Evolutionary conservation across 2,113 vertebrate genomes (phyloP).

Genomic region (Pseudopodoces humilis): DNA sequence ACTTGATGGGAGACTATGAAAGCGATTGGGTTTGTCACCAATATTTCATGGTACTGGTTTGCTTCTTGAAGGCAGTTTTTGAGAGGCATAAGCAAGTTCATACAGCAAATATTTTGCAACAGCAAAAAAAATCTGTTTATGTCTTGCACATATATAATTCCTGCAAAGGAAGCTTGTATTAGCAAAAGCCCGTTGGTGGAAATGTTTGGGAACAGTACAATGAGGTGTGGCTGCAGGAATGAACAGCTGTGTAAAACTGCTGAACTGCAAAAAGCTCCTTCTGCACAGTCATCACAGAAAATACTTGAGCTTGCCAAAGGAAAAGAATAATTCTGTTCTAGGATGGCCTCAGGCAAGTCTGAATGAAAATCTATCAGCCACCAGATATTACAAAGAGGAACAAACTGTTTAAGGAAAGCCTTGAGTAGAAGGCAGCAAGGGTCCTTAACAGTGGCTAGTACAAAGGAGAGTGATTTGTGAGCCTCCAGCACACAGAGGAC

Average conservation of each 20-base stretch:
- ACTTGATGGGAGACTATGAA: background rate
- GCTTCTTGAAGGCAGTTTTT: background rate
- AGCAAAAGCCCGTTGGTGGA: background rate
- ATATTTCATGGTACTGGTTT: background rate
- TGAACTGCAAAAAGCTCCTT: background rate
- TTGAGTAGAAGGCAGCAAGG: background rate
- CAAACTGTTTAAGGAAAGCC: background rate
- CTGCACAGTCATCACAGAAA: background rate
- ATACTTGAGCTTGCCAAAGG: background rate
- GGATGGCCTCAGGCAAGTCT: background rate
- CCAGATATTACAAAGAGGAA: background rate
- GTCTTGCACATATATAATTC: background rate
- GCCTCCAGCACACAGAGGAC: background rate
- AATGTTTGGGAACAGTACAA: background rate
- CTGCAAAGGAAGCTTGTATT: background rate
- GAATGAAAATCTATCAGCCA: background rate
- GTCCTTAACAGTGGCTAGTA: background rate
- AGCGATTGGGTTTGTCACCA: background rate
- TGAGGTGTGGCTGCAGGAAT: background rate
- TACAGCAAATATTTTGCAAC: background rate
- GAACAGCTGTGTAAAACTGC: background rate
- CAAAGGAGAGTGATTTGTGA: background rate
- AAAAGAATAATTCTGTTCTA: background rate
- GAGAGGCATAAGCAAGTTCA: background rate
- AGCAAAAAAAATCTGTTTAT: background rate